Base-by-base conservation (phyloP, 2,888 invertebrate species). In the Hydraecia micacea region DNA sequence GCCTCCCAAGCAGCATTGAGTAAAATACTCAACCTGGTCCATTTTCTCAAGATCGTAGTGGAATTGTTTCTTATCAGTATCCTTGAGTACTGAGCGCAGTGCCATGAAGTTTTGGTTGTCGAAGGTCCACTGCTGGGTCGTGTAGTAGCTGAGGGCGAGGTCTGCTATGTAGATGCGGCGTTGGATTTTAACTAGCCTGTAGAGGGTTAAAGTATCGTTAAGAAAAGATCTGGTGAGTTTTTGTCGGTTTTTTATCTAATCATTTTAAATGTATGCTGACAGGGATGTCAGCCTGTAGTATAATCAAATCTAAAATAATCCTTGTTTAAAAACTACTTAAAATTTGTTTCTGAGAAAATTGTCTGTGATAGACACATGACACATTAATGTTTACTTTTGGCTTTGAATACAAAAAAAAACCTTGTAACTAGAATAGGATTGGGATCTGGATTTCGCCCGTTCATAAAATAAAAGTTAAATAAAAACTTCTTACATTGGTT, bases 81-180 rank as follows among this genome's bases (percentile, higher is more conserved):
- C 92, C 69, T 97, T 95, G 60, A 98, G 90, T 1, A 92, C 90
- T 0, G 96, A 92, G 58, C 97, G 95, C n/a, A 98, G 94, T 0
- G 90, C 91, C 7, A 97, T 86, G 74, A 97, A 95, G 87, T 98
- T 98, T 0, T 96, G 91, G 86, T 98, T 98, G 69, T 95, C 93
- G 89, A 99, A 99, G 0, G 95, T 95, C 99, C 99, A 99, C 85
- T 98, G 97, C 88, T 98, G 97, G 0, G 97, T 97, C 1, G 98
- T 97, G 91, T 99, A 99, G 92, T 98, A 98, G 25, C 97, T 96
- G 4, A 99, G 92, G 0, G 98, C 98, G 75, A 97, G 95, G 90
- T 98, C 98, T 0, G 99, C 98, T 39, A 97, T 97, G 93, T 98
- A 99, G 71, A 99, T 98, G 87, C 98, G 98, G n/a, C 98, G 97